phyloP scores from a whole-genome alignment of 2,888 invertebrate genomes.

The Eutolmus rufibarbis region DNA sequence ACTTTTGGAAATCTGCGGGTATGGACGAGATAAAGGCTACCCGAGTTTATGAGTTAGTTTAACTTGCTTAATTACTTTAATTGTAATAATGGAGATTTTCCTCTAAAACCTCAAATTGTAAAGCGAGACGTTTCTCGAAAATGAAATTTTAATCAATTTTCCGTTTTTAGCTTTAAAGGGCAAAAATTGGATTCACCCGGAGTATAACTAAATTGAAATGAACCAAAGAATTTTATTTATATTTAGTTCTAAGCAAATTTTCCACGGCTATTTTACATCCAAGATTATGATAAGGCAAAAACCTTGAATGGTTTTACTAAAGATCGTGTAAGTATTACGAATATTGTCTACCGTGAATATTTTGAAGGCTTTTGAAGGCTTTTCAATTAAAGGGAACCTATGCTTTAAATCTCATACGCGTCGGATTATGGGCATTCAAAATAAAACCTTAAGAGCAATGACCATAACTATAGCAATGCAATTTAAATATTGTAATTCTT shows the following conservation, averaged over 20 bases:
- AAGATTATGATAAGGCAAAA: neutral
- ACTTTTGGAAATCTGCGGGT: neutral
- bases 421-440: no score
- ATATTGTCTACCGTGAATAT: neutral
- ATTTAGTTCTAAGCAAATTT: neutral
- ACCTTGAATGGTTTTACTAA: neutral
- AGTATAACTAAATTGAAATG: neutral
- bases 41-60: neutral
- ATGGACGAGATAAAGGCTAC: neutral
- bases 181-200: neutral
- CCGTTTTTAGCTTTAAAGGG: neutral
- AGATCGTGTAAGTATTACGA: neutral
- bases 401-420: neutral
- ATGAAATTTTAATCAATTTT: neutral
- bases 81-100: neutral
- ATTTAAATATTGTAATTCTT: neutral
- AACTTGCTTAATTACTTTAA: neutral
- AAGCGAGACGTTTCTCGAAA: neutral
- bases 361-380: neutral
- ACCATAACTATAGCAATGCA: neutral
- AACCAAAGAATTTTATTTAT: neutral
- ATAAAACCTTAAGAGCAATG: no score
- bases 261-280: neutral
- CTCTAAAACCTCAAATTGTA: neutral
- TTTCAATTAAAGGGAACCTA: neutral